Evolutionary conservation across 1,140 invertebrate genomes (phyloP).

Genomic region (Drosophila melanogaster): DNA sequence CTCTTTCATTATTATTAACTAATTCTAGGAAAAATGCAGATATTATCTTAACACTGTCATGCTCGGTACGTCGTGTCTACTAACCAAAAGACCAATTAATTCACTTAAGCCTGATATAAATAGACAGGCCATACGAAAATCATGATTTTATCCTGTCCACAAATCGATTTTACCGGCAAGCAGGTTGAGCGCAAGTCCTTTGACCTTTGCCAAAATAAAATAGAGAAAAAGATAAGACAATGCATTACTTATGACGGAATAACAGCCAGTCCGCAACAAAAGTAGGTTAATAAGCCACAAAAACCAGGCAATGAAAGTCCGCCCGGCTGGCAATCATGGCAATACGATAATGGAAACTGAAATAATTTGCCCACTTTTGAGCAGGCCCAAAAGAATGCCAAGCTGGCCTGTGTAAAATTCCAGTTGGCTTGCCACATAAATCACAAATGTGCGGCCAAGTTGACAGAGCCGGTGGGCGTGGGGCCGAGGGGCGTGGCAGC

Average conservation of each 20-base stretch:
- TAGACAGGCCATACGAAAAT: neutral
- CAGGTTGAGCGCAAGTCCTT: neutral
- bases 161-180: slow-evolving; percentile 22
- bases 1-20: too few relatives aligned
- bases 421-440: slow-evolving; percentile 64
- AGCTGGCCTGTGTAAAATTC: slow-evolving; percentile 46
- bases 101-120: neutral
- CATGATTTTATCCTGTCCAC: slow-evolving; percentile 9
- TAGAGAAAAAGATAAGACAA: neutral
- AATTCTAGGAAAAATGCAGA: neutral
- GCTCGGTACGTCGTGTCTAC: neutral
- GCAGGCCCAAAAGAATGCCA: slow-evolving; percentile 45
- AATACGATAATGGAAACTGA: slow-evolving; percentile 82
- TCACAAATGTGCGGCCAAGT: slow-evolving; percentile 72
- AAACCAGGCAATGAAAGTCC: slow-evolving; percentile 48
- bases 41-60: neutral
- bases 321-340: slow-evolving; percentile 57
- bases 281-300: slow-evolving; percentile 75
- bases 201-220: slow-evolving; percentile 9
- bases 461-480: slow-evolving; percentile 52
- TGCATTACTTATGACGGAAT: slow-evolving; percentile 17
- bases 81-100: neutral
- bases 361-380: slow-evolving; percentile 79
- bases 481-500: slow-evolving; percentile 13
- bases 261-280: slow-evolving; percentile 33